A percentile compares a stretch with the other conserved stretches of the same genome.
phyloP scores from a whole-genome alignment of 2,888 invertebrate genomes.

The Pristionchus maxplancki region DNA sequence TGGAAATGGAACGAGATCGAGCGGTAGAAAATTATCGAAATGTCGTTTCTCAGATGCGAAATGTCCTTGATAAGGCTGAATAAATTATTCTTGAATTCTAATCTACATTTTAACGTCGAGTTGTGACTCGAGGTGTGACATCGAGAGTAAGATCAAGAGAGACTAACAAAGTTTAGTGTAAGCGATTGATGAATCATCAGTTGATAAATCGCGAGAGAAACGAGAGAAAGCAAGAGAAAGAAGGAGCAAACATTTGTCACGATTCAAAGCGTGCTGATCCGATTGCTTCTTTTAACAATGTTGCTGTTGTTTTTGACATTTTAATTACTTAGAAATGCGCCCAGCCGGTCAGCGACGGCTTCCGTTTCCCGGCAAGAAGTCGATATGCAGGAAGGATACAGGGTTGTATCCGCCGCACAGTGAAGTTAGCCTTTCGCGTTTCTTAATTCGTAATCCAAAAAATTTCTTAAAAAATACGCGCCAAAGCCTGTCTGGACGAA shows the following conservation, averaged over 20 bases:
- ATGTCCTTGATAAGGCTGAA: not conserved
- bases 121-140: too few species aligned
- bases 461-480: too few species aligned
- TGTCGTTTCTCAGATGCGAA: not conserved
- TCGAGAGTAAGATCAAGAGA: too few species aligned
- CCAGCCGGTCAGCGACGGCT: not conserved
- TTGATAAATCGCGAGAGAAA: not conserved
- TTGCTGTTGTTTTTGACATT: not conserved
- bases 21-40: not conserved
- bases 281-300: too few species aligned
- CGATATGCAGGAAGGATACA: not conserved
- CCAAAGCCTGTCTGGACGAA: too few species aligned
- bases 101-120: too few species aligned
- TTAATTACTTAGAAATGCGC: not conserved
- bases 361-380: not conserved
- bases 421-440: too few species aligned
- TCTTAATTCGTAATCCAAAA: too few species aligned
- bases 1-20: not conserved
- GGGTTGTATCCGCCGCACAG: too few species aligned
- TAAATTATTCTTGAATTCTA: too few species aligned
- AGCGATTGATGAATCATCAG: not conserved
- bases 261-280: too few species aligned
- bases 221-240: not conserved
- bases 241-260: not conserved
- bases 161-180: too few species aligned